Evolutionary conservation across 2,797 vertebrate species (phyloP).

Genomic region (Hippocampus kuda): DNA sequence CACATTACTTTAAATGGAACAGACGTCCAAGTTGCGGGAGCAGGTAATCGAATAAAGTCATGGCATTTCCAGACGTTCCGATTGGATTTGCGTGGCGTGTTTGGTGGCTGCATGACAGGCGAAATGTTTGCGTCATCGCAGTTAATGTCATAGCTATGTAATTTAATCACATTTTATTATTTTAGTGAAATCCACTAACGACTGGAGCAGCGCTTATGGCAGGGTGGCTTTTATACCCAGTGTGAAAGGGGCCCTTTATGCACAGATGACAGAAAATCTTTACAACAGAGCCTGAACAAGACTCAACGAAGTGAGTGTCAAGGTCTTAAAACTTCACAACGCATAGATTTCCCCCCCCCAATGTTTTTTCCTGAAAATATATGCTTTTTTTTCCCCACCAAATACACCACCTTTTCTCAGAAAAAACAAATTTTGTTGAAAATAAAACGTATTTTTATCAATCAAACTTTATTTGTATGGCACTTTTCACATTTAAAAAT

Average conservation of each 20-base stretch:
- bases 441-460: too few relatives aligned
- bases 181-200: not conserved
- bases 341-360: too few relatives aligned
- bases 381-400: too few relatives aligned
- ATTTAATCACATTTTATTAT: not conserved
- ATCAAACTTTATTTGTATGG: too few relatives aligned
- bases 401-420: too few relatives aligned
- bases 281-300: not conserved
- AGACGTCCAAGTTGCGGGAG: conserved; percentile 32
- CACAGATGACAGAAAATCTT: not conserved
- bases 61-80: conserved; percentile 41
- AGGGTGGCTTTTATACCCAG: not conserved
- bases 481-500: too few relatives aligned
- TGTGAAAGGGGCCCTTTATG: not conserved
- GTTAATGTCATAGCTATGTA: not conserved
- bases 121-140: not conserved
- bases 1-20: conserved; percentile 42
- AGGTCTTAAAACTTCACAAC: too few relatives aligned
- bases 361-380: too few relatives aligned
- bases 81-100: conserved; percentile 28
- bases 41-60: conserved; percentile 40
- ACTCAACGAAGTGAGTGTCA: not conserved
- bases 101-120: not conserved
- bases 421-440: too few relatives aligned
- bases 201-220: not conserved